Conservation (phyloP, 1,140 invertebrate genomes). For the Micrasema minimum region DNA sequence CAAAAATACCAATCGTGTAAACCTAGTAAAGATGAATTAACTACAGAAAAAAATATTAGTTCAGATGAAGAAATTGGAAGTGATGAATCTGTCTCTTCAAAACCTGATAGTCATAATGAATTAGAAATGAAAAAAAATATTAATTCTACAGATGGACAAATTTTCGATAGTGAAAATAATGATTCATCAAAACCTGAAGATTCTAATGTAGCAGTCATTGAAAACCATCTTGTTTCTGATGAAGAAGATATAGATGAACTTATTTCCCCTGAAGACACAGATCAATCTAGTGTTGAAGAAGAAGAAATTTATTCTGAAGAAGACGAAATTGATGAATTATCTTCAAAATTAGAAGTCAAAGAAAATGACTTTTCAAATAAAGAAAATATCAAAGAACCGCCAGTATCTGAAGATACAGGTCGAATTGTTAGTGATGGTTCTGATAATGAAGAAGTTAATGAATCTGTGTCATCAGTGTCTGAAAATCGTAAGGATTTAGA, state of each 20-base stretch:
- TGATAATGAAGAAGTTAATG: neutral
- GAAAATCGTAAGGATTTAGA: neutral
- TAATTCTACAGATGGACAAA: neutral
- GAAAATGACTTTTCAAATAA: too few relatives aligned
- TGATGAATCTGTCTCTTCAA: too few relatives aligned
- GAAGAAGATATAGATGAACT: neutral
- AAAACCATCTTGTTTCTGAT: neutral
- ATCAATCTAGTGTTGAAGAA: conserved; percentile 1
- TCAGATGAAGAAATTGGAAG: neutral
- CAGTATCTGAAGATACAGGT: too few relatives aligned
- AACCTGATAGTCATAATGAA: too few relatives aligned
- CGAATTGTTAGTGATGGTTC: too few relatives aligned
- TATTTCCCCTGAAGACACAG: too few relatives aligned
- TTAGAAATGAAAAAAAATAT: neutral
- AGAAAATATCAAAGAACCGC: too few relatives aligned
- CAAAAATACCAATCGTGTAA: too few relatives aligned
- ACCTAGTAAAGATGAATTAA: too few relatives aligned
- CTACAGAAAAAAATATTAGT: conserved; percentile 5
- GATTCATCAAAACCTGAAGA: neutral
- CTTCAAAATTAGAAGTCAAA: too few relatives aligned
- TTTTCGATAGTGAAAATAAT: neutral
- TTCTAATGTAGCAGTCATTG: neutral
- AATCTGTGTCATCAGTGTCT: neutral
- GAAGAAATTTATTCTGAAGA: too few relatives aligned
- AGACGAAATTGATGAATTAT: too few relatives aligned